Evolutionary conservation across 2,797 vertebrate genomes (phyloP), one percentile per base, ranked within the genome.

Genomic region (Scarus forsteni): DNA sequence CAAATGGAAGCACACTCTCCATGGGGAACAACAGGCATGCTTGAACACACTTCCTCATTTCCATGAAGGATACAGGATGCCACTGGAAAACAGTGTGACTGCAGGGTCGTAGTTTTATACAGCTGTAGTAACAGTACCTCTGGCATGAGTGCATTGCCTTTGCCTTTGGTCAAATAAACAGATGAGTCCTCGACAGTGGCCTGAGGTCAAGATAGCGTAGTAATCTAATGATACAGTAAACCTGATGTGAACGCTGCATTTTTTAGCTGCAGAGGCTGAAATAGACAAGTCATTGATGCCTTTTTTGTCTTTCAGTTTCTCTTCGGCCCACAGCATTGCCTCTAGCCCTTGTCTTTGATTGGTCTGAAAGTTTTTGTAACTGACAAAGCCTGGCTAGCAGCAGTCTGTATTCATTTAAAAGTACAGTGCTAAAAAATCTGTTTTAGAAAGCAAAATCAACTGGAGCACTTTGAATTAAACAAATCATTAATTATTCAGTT

Each of bases 1-100:
- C 90, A 91, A 90, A 92, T 90, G 85, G 82, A 85, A 81, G 59
- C 82, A 80, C 62, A 49, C 45, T 72, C 73, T 82, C 77, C 77
- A 73, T 69, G 77, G 85, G 87, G 63, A 86, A 75, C 79, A 58
- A 64, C 71, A 73, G 73, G 61, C 79, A 73, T 81, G 83, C 71
- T 81, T 77, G 65, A 89, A 80, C 81, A 83, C 79, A 66, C 80
- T 57, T 74, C 58, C 67, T 90, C 67, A 81, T 90, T 85, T 88
- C 78, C 84, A 89, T 85, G 77, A 83, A 67, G 67, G 75, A 62
- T 70, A 69, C 39, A 8, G 72, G 73, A 79, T 40, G 73, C 69
- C 44, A 43, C 66, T 60, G 68, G 67, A 73, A 64, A 55, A 77
- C 72, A 43, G 60, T 53, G 66, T 19, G 50, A 56, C 63, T 49